Evolutionary conservation across 2,888 invertebrate genomes (phyloP), one percentile per base, ranked within the genome.

Genomic region (Nomada flava): DNA sequence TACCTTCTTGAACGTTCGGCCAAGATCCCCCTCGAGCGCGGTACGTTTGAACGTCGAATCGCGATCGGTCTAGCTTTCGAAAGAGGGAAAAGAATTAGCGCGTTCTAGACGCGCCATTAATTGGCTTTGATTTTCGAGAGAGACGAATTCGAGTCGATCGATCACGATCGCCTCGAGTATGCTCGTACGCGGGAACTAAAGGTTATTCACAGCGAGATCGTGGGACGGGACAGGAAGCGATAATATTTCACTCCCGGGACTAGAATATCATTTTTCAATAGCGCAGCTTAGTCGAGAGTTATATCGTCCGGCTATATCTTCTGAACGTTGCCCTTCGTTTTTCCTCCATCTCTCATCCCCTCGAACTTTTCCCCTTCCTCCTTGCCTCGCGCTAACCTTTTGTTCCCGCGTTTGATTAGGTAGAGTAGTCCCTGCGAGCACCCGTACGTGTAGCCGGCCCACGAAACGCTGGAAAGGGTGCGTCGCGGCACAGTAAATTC

Each of bases 241-340:
- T 90, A 91, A 92, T 92, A 92, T 91, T 92, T 92, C 91, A 92
- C 90, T 91, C 88, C 87, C 90, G 90, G 88, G 83, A 86, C 89
- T 79, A 85, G 87, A 82, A 86, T 92, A 91, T 92, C 91, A 92
- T 92, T 92, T 92, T 92, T 92, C 92, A 92, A 90, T 91, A 89
- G 89, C 89, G 87, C 84, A 88, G 88, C 87, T 88, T 87, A 86
- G 84, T 83, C 78, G 79, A 85, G 86, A 87, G 89, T 90, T 90
- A 90, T 89, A 88, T 87, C 87, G 85, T 73, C 79, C 80, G 73
- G 85, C 88, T 89, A 89, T 91, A 90, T 86, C 90, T 89, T 86
- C 79, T 69, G 86, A 86, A 79, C 89, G 86, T 88, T 85, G 86
- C 87, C 84, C 87, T 85, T 85, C 80, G 65, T 84, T 84, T 83